Base-by-base conservation (phyloP, 37 sponge, comb jelly and placozoan genomes). In the Halichondria panicea region DNA sequence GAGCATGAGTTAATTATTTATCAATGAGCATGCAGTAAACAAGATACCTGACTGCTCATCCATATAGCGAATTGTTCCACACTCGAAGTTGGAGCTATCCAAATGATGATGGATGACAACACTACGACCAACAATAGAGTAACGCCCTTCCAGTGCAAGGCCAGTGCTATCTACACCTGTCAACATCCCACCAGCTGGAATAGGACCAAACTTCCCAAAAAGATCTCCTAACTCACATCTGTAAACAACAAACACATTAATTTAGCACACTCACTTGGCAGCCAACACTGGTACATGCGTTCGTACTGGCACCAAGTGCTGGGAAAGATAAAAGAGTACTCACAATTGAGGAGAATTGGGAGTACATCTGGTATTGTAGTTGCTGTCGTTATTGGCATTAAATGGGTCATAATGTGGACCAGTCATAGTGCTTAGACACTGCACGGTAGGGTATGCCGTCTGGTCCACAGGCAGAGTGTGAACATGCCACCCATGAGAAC, bases 191-290 rank as follows among this genome's bases (percentile, higher is more conserved):
- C 38, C 37, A 39, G 1, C 8, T 38, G 82, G 68, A 43, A 39
- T 64, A 0, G 63, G 70, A 58, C 82, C 88, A 50, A 87, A 66
- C 40, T 80, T 87, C 5, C 88, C 88, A 52, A 66, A 48, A 11
- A 87, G 65, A 55, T 87, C 88, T 39, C 88, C 88, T 40, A 63
- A 71, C 33, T 81, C 88, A 87, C 88, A 87, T 28, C 80, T 79
- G 58, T 5, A 22, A 3, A 37, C 8, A 31, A 19, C 27, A 58
- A 30, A 28, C 11, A 48, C 52, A 48, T 48, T 48, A 48, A n/a
- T n/a, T n/a, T n/a, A n/a, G n/a, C n/a, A n/a, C n/a, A n/a, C n/a
- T n/a, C n/a, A n/a, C n/a, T n/a, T n/a, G n/a, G n/a, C n/a, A n/a
- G n/a, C n/a, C n/a, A n/a, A n/a, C n/a, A n/a, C n/a, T n/a, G n/a